Evolutionary conservation across 1,140 invertebrate genomes (phyloP).

Genomic region (Neotoxoptera formosana): DNA sequence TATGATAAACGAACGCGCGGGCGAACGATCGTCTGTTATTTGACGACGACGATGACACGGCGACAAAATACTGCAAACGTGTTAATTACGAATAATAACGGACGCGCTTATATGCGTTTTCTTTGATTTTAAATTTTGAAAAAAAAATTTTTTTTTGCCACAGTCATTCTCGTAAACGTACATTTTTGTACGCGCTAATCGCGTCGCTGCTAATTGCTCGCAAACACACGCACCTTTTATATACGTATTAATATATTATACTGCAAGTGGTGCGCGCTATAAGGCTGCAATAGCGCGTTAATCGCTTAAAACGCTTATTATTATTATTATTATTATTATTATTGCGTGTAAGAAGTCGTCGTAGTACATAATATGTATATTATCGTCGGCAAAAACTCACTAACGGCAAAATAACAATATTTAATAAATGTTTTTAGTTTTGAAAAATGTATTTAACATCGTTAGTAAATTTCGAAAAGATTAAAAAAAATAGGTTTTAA

Average conservation of each 20-base stretch:
- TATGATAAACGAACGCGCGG: neutral
- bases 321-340: neutral
- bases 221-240: neutral
- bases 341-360: neutral
- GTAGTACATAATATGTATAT: no score
- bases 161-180: constrained; percentile 9
- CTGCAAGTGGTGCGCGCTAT: no score
- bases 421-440: no score
- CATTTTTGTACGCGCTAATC: neutral
- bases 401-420: no score
- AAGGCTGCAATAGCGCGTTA: neutral
- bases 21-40: neutral
- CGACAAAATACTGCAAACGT: neutral
- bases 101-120: neutral
- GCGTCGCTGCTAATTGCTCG: neutral
- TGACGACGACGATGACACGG: neutral
- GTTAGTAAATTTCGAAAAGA: no score
- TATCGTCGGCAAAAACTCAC: no score
- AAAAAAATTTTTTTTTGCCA: constrained; percentile 1
- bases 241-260: neutral
- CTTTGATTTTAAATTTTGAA: neutral
- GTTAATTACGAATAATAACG: neutral
- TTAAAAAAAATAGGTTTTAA: no score
- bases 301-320: neutral
- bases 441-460: no score